Conservation (phyloP, 2,888 invertebrate species). For the Netelia inedita region DNA sequence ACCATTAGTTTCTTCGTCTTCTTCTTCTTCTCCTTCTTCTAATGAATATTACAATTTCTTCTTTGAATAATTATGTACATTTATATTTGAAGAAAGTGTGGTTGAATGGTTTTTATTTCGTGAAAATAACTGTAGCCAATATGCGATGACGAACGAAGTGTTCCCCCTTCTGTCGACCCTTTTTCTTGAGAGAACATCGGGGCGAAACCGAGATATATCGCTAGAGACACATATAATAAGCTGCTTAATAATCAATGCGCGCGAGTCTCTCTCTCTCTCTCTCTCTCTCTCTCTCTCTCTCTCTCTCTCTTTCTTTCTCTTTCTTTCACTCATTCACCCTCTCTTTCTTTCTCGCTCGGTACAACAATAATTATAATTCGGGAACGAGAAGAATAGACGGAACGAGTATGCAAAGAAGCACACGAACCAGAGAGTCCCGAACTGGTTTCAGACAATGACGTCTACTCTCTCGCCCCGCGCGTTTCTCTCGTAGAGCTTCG, state of each 20-base stretch:
- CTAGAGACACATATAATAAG: slow-evolving; percentile 77
- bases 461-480: slow-evolving; percentile 60
- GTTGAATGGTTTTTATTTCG: slow-evolving; percentile 18
- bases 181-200: slow-evolving; percentile 53
- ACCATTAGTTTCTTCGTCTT: no score
- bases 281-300: slow-evolving; percentile 29
- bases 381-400: slow-evolving; percentile 71
- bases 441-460: slow-evolving; percentile 85
- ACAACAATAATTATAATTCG: slow-evolving; percentile 83
- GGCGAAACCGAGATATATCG: slow-evolving; percentile 66
- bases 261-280: slow-evolving; percentile 66
- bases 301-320: slow-evolving; percentile 9
- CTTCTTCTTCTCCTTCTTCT: no score
- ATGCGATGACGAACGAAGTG: slow-evolving; percentile 10
- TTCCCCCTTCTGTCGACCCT: slow-evolving; percentile 6
- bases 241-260: slow-evolving; percentile 84
- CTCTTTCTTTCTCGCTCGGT: slow-evolving; percentile 30
- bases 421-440: slow-evolving; percentile 73
- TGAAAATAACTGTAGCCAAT: slow-evolving; percentile 7
- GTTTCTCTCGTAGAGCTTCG: slow-evolving; percentile 2
- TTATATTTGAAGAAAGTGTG: no score
- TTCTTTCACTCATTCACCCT: no score
- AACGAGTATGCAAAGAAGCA: slow-evolving; percentile 83
- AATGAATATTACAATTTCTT: no score
- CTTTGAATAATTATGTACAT: no score